A percentile compares a stretch with the other conserved stretches of the same genome.
These are phyloP conservation scores for Amblyopsis rosae DNA, from an alignment of 2,113 vertebrate genomes.

Conservation along the genomic window DNA sequence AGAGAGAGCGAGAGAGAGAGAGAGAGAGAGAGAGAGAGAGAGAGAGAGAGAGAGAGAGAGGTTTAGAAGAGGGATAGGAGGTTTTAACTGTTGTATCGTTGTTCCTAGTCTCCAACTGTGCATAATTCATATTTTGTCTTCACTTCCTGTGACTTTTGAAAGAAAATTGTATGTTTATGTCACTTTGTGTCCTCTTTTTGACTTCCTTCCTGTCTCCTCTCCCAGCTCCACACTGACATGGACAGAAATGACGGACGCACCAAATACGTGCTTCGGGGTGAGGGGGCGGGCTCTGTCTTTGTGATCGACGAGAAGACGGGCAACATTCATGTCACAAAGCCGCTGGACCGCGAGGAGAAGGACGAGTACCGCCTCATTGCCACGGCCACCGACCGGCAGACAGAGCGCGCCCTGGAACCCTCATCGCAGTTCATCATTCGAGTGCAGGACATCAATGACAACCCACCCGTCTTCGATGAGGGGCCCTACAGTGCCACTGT, in stretches of 20 bases:
- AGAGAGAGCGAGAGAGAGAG: not conserved
- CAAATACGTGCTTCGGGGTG: constrained; percentile 87
- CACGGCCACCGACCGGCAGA: constrained; percentile 87
- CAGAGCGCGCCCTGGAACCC: constrained; percentile 87
- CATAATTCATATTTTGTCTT: constrained; percentile 67
- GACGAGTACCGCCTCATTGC: constrained; percentile 87
- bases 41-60: too few species aligned
- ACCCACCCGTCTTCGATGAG: constrained; percentile 86
- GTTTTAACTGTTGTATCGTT: too few species aligned
- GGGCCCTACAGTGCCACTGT: constrained; percentile 87
- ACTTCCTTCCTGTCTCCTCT: not conserved
- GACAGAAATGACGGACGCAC: constrained; percentile 88
- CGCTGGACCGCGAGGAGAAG: constrained; percentile 90
- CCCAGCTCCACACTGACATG: constrained; percentile 89
- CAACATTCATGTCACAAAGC: constrained; percentile 92
- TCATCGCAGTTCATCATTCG: constrained; percentile 92
- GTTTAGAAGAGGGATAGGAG: too few species aligned
- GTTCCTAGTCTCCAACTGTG: not conserved
- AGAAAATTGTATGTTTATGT: constrained; percentile 21
- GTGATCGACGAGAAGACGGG: constrained; percentile 93
- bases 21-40: too few species aligned
- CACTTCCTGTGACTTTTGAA: constrained; percentile 12
- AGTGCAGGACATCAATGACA: constrained; percentile 93
- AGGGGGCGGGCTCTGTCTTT: constrained; percentile 89
- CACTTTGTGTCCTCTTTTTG: constrained; percentile 40